These are phyloP conservation scores for Lepus europaeus DNA, from an alignment of 2,113 vertebrate genomes.

Conservation along the genomic window DNA sequence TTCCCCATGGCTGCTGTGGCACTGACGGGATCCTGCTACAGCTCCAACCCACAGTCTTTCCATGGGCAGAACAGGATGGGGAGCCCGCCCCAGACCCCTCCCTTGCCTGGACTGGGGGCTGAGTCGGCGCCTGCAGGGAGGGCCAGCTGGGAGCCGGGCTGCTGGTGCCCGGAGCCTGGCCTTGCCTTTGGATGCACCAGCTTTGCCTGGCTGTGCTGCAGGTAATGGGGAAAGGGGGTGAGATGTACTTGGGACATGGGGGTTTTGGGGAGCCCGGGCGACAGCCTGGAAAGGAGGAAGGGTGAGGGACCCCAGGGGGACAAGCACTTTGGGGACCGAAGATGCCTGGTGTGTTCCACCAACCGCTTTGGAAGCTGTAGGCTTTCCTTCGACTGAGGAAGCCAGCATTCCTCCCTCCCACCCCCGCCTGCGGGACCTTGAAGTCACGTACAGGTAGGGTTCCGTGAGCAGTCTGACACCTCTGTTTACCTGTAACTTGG, in stretches of 20 bases:
- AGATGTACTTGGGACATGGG: background rate
- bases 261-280: background rate
- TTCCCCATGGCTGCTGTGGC: background rate
- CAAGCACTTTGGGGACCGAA: background rate
- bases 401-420: background rate
- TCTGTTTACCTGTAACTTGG: background rate
- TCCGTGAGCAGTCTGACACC: background rate
- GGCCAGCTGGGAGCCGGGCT: accelerated
- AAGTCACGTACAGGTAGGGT: background rate
- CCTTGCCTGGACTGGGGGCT: background rate
- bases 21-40: background rate
- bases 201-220: background rate
- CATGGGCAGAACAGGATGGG: background rate
- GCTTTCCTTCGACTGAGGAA: background rate
- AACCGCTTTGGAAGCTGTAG: too few species aligned
- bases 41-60: background rate
- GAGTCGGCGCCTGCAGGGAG: too few species aligned
- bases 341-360: background rate
- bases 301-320: background rate
- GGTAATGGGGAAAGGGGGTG: background rate
- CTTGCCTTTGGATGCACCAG: accelerated
- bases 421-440: background rate
- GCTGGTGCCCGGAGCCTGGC: background rate
- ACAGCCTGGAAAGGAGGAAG: too few species aligned
- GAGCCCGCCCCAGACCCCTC: accelerated